A percentile compares a stretch with the other conserved stretches of the same genome.
phyloP scores from a whole-genome alignment of 2,888 invertebrate species.

The Brenthis hecate region DNA sequence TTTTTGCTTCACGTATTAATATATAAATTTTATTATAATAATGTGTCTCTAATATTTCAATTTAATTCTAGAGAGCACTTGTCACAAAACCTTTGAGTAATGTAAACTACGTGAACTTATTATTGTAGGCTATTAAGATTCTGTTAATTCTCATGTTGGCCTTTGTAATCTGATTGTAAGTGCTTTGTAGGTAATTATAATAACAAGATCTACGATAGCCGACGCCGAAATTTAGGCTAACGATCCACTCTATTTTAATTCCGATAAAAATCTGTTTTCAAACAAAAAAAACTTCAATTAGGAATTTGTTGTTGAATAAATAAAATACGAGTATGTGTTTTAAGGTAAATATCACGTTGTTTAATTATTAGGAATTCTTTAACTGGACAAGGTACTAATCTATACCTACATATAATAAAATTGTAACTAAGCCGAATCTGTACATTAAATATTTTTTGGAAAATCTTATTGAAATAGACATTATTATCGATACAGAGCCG shows the following conservation, averaged over 20 bases:
- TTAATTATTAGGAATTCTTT: not conserved
- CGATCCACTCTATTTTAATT: slow-evolving; percentile 20
- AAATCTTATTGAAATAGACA: no score
- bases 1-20: no score
- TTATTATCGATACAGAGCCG: no score
- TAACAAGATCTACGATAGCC: slow-evolving; percentile 28
- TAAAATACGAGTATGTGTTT: not conserved
- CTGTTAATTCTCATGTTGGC: not conserved
- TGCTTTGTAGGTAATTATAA: slow-evolving; percentile 30
- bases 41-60: no score
- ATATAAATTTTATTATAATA: no score
- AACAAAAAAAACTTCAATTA: not conserved
- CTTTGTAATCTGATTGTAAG: slow-evolving; percentile 28
- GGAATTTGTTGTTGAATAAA: slow-evolving; percentile 3
- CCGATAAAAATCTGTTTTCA: slow-evolving; percentile 6
- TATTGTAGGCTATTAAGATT: not conserved
- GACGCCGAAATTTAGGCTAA: slow-evolving; percentile 28
- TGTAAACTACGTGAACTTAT: not conserved
- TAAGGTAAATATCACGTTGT: not conserved
- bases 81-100: not conserved
- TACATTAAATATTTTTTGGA: no score
- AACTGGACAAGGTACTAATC: not conserved
- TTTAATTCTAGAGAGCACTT: no score
- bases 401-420: no score
- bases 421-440: no score